Percentiles rank a stretch among this genome's conserved stretches.
phyloP scores from a whole-genome alignment of 2,797 vertebrate genomes.

The Thalassophryne amazonica region DNA sequence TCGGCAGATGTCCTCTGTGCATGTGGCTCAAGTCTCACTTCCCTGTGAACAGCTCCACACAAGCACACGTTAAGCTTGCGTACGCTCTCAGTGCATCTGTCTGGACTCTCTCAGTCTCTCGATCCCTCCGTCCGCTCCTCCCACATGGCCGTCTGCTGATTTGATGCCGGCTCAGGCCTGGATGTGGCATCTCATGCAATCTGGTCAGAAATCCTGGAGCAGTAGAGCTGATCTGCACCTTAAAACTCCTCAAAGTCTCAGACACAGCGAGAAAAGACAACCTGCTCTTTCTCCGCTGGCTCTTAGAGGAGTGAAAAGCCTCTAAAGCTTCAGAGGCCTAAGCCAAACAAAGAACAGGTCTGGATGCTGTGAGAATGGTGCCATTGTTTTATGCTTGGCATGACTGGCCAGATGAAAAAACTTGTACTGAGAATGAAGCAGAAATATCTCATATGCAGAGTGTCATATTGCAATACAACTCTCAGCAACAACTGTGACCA shows the following conservation, averaged over 20 bases:
- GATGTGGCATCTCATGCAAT: conserved; percentile 23
- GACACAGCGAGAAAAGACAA: neutral
- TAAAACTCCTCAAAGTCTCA: neutral
- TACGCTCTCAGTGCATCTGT: neutral
- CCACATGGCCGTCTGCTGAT: conserved; percentile 4
- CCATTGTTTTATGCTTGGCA: conserved; percentile 6
- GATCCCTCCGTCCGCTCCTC: conserved; percentile 14
- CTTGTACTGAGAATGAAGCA: neutral
- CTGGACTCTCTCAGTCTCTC: conserved; percentile 13
- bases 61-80: conserved; percentile 3
- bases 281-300: conserved; percentile 31
- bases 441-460: too few relatives aligned
- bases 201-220: conserved; percentile 16
- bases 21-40: conserved; percentile 24
- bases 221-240: conserved; percentile 18
- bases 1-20: conserved; percentile 35
- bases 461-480: too few relatives aligned
- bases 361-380: conserved; percentile 14
- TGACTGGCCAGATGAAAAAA: conserved; percentile 11
- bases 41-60: conserved; percentile 7
- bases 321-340: conserved; percentile 18
- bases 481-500: too few relatives aligned
- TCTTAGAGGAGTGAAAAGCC: conserved; percentile 27
- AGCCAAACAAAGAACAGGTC: conserved; percentile 25
- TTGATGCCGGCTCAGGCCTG: conserved; percentile 8